Percentiles rank a stretch among this genome's conserved stretches.
phyloP scores from a whole-genome alignment of 2,113 vertebrate species.

The Delphinus delphis region DNA sequence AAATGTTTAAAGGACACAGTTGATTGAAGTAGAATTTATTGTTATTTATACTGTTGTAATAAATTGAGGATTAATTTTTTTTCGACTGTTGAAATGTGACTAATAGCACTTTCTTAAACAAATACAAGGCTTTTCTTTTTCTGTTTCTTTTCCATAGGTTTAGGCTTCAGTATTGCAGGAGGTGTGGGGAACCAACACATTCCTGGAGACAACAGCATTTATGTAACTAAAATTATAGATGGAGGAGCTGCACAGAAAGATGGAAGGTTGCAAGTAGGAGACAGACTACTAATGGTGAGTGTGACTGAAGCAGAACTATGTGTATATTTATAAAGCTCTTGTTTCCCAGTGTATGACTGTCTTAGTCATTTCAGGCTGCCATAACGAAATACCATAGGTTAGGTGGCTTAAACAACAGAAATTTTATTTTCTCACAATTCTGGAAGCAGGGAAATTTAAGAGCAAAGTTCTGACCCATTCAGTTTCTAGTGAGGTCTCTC shows the following conservation, averaged over 20 bases:
- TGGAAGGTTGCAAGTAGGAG: constrained; percentile 93
- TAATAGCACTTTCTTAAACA: neutral
- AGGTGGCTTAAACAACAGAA: neutral
- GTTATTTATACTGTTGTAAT: constrained; percentile 20
- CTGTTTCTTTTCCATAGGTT: constrained; percentile 84
- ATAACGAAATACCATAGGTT: neutral
- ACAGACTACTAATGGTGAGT: constrained; percentile 96
- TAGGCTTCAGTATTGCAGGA: constrained; percentile 98
- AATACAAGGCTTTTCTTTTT: neutral
- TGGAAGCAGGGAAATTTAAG: neutral
- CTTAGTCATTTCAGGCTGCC: neutral
- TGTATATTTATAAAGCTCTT: neutral
- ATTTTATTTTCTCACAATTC: neutral
- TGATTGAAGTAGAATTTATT: neutral
- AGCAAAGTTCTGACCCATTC: neutral
- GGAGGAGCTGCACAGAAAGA: constrained; percentile 97
- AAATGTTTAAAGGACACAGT: neutral
- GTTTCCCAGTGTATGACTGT: neutral
- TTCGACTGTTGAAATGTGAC: neutral
- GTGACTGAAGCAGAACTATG: neutral
- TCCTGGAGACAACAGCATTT: constrained; percentile 99
- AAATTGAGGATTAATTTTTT: neutral
- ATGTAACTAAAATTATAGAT: constrained; percentile 97
- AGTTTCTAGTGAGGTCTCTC: neutral
- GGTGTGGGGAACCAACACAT: constrained; percentile 98